Base-by-base conservation (phyloP, 2,797 vertebrate species). In the Gymnoscopelus microlampas region DNA sequence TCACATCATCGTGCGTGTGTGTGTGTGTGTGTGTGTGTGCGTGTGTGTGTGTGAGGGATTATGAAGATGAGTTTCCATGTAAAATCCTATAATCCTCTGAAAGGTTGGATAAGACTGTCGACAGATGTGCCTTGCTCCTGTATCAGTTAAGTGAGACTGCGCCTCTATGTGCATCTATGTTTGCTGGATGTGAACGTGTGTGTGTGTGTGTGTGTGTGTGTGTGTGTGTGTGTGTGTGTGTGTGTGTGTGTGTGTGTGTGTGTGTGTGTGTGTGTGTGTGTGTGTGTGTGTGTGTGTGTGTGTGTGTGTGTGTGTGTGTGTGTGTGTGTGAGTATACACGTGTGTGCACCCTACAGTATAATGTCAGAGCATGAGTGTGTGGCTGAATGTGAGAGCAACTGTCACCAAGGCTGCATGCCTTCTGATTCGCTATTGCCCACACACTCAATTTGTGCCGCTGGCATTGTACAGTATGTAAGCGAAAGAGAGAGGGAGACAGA, bases 381-480 rank as follows among this genome's bases (percentile, higher is more conserved):
- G 56, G 23, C 39, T 74, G 73, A 82, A 79, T 66, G 60, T 84
- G 74, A 69, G 81, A 71, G 72, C 70, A 66, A 79, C 69, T 82
- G 83, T 80, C 53, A 6, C 74, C 69, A 26, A 85, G 80, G 81
- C 79, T 81, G 83, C 76, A 44, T 77, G 74, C 69, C 76, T 67
- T 70, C 66, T 88, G 85, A 88, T 88, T 90, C 86, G 89, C 71
- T 79, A 61, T 75, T 62, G 66, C 78, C 70, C 65, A 70, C 79
- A 79, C 70, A 80, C 79, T 82, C 74, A 76, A 74, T 67, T 60
- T 80, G 73, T 69, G 54, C 85, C 23, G 35, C 68, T 82, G 86
- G 59, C 79, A 69, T 58, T 67, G 78, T 67, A 57, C 62, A 61
- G 12, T 44, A 15, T 49, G 54, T 19, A 51, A 47, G 50, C 56